Conservation (phyloP, 2,113 vertebrate genomes). For the Vulpes vulpes region DNA sequence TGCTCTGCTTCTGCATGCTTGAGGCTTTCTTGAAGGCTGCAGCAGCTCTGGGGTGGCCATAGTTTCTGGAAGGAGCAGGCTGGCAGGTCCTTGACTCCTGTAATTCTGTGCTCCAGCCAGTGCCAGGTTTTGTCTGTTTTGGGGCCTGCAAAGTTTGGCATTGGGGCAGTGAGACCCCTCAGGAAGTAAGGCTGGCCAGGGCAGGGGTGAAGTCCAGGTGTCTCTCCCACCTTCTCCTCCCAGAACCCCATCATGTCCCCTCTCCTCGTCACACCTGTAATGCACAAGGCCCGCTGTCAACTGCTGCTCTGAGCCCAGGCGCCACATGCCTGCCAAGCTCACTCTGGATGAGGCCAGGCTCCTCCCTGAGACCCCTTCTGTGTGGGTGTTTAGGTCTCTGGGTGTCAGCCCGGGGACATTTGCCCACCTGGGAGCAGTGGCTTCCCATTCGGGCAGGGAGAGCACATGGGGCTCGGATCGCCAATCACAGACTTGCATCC, state of each 20-base stretch:
- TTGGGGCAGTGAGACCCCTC: background rate
- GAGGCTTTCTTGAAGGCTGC: no score
- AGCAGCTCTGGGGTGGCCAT: background rate
- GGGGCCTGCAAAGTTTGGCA: background rate
- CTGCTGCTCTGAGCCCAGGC: background rate
- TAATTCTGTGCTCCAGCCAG: background rate
- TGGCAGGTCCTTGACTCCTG: background rate
- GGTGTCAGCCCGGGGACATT: background rate
- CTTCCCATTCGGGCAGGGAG: background rate
- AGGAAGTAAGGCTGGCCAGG: background rate
- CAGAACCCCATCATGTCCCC: no score
- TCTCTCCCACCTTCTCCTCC: background rate
- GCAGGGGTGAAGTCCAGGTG: background rate
- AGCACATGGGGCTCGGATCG: accelerated
- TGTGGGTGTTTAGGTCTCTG: background rate
- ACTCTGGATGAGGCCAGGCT: background rate
- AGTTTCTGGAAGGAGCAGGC: background rate
- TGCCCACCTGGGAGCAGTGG: background rate
- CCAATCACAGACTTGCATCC: background rate
- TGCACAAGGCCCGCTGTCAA: background rate
- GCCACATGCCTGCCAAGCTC: accelerated
- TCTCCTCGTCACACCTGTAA: no score
- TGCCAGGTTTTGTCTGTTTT: background rate
- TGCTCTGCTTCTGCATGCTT: no score
- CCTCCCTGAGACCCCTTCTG: background rate